These are phyloP conservation scores for Dinoponera quadriceps DNA, from an alignment of 1,140 invertebrate genomes.

Conservation along the genomic window DNA sequence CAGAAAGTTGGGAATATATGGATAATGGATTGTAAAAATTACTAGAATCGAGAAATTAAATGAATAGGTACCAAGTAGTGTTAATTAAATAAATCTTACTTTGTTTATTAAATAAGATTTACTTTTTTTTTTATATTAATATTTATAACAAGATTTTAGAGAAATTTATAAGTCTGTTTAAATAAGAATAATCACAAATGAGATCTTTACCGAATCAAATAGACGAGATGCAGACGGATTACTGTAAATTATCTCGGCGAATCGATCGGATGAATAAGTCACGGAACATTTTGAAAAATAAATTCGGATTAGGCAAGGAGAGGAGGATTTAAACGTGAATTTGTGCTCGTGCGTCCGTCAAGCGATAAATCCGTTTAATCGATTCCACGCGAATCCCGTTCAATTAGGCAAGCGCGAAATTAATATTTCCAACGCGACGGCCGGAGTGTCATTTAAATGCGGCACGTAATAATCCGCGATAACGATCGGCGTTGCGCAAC, in stretches of 20 bases:
- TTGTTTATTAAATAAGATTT: no score
- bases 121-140: no score
- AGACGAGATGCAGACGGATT: not conserved
- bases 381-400: constrained; percentile 14
- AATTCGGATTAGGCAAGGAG: constrained; percentile 7
- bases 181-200: no score
- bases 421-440: constrained; percentile 41
- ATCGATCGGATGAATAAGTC: constrained; percentile 33
- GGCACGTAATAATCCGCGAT: constrained; percentile 45
- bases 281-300: constrained; percentile 21
- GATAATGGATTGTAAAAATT: no score
- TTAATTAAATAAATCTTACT: no score
- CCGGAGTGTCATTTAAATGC: constrained; percentile 23
- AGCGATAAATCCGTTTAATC: constrained; percentile 31
- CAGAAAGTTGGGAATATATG: not conserved
- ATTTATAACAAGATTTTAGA: no score
- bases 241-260: constrained; percentile 10
- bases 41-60: no score
- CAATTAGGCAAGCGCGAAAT: constrained; percentile 54
- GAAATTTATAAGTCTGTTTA: no score
- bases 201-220: not conserved
- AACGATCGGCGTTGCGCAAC: constrained; percentile 52
- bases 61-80: no score
- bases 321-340: constrained; percentile 32
- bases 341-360: not conserved